phyloP scores from a whole-genome alignment of 2,888 invertebrate genomes.

The Erpobdella octoculata region DNA sequence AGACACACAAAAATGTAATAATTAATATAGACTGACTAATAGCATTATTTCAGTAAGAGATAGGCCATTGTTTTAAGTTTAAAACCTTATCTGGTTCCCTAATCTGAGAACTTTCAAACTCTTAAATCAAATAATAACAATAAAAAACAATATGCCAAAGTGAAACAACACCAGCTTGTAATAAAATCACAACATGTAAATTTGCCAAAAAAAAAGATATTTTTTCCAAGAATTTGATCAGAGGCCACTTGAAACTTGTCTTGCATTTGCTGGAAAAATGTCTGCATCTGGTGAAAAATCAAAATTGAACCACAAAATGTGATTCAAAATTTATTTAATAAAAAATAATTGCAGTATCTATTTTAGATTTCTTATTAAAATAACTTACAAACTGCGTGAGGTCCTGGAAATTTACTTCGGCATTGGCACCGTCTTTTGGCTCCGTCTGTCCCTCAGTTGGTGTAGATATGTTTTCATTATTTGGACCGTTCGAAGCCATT shows the following conservation, averaged over 20 bases:
- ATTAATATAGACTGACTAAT: too few species aligned
- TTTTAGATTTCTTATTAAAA: not conserved
- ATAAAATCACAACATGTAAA: not conserved
- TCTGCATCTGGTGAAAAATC: slow-evolving; percentile 29
- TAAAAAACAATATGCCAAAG: too few species aligned
- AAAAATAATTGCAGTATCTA: too few species aligned
- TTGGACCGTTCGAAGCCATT: slow-evolving; percentile 8
- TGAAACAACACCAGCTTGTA: too few species aligned
- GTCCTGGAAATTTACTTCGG: slow-evolving; percentile 14
- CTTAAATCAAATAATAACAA: not conserved
- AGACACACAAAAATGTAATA: too few species aligned
- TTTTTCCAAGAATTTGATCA: slow-evolving; percentile 30
- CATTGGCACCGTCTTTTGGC: too few species aligned
- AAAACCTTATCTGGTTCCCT: too few species aligned
- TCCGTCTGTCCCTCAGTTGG: not conserved
- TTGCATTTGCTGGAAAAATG: slow-evolving; percentile 30
- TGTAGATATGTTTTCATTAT: not conserved
- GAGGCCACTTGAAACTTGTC: slow-evolving; percentile 30
- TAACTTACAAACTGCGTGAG: slow-evolving; percentile 26
- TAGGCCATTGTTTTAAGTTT: too few species aligned
- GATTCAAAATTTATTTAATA: not conserved
- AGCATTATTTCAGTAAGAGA: too few species aligned
- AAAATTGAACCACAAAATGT: not conserved
- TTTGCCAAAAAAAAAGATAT: slow-evolving; percentile 26
- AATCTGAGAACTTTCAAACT: too few species aligned